These are phyloP conservation scores for Peromyscus californicus DNA, from an alignment of 2,113 vertebrate genomes.

Conservation along the genomic window DNA sequence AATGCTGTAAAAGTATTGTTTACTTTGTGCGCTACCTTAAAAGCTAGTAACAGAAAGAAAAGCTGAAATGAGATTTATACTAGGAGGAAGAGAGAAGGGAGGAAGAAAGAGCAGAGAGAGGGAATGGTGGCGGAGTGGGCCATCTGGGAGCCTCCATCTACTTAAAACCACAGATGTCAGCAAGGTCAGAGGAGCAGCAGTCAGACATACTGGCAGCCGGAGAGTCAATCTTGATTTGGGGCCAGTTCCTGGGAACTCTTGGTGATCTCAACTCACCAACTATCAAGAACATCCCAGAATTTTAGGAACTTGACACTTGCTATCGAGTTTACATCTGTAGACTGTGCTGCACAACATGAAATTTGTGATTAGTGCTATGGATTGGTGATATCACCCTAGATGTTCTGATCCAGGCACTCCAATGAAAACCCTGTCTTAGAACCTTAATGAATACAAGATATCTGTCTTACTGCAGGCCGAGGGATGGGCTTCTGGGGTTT, in stretches of 20 bases:
- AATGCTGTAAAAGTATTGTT: background rate
- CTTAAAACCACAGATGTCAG: background rate
- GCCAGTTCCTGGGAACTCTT: background rate
- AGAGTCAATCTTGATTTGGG: background rate
- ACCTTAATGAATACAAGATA: conserved; percentile 58
- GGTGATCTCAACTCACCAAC: background rate
- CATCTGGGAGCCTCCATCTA: background rate
- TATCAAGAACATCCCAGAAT: background rate
- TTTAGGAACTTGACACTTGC: background rate
- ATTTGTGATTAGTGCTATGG: background rate
- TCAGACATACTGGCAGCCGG: background rate
- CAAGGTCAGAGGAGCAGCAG: background rate
- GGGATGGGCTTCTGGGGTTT: conserved; percentile 93
- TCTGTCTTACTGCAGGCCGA: conserved; percentile 88
- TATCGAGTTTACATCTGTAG: background rate
- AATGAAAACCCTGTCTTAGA: conserved; percentile 15
- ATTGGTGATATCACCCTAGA: conserved; percentile 5
- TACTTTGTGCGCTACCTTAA: background rate
- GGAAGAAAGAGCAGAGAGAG: background rate
- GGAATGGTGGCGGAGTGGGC: too few relatives aligned
- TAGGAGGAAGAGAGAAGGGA: background rate
- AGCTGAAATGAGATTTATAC: background rate
- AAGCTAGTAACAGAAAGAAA: background rate
- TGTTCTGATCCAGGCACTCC: background rate
- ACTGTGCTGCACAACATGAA: conserved; percentile 19